Conservation (phyloP, 2,888 invertebrate species). For the Clanis bilineata region DNA sequence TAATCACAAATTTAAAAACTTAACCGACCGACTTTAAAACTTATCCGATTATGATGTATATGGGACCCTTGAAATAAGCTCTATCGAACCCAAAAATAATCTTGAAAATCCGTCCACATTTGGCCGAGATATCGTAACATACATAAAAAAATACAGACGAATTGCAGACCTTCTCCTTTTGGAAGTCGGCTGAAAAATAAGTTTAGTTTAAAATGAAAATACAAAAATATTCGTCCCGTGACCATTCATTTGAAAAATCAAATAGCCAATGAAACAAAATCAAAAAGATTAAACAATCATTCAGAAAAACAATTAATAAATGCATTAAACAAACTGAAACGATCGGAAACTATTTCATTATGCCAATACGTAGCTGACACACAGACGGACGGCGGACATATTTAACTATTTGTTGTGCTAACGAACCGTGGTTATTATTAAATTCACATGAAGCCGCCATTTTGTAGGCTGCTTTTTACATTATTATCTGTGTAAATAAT, state of each 20-base stretch:
- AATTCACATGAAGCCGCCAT: slow-evolving; percentile 8
- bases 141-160: no score
- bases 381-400: not conserved
- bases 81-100: no score
- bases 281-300: not conserved
- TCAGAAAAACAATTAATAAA: slow-evolving; percentile 16
- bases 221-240: not conserved
- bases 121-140: no score
- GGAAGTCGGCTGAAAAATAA: no score
- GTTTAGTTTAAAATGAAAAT: not conserved
- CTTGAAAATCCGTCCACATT: no score
- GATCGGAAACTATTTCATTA: slow-evolving; percentile 8
- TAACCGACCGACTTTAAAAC: no score
- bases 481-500: slow-evolving; percentile 8
- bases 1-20: no score
- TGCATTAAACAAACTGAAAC: slow-evolving; percentile 9
- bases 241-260: not conserved
- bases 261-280: not conserved
- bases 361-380: slow-evolving; percentile 6
- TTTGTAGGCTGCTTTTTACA: slow-evolving; percentile 1
- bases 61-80: no score
- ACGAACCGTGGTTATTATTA: slow-evolving; percentile 33
- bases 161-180: no score
- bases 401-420: slow-evolving; percentile 30
- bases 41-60: no score